Evolutionary conservation across 30 jellyfish, hydroid and myxozoan genomes (phyloP).

Genomic region (Aurelia aurita): DNA sequence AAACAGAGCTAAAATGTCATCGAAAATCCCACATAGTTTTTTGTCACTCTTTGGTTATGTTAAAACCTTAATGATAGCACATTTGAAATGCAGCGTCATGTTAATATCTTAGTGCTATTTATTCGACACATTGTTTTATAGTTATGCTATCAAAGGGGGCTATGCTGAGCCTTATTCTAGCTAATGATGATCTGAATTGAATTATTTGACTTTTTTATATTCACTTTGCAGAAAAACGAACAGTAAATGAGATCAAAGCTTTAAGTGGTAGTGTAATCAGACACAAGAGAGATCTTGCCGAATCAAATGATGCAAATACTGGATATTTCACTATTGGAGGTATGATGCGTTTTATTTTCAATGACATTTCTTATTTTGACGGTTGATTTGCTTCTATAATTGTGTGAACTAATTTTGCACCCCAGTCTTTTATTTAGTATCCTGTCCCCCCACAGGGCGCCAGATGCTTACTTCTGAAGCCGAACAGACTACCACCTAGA

Average conservation of each 20-base stretch:
- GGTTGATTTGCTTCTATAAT: neutral
- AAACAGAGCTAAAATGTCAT: too few species aligned
- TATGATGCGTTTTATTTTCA: neutral
- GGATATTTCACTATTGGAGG: constrained; percentile 62
- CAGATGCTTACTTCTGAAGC: neutral
- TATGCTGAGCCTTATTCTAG: neutral
- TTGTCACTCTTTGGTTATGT: too few species aligned
- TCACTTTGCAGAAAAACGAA: constrained; percentile 36
- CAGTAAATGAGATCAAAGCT: constrained; percentile 61
- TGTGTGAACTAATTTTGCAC: too few species aligned
- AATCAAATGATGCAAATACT: neutral
- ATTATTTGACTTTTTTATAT: neutral
- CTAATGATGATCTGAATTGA: neutral
- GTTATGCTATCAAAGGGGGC: too few species aligned
- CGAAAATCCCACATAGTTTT: too few species aligned
- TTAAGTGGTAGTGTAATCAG: constrained; percentile 64
- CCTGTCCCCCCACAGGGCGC: too few species aligned
- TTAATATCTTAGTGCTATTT: too few species aligned
- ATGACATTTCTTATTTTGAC: too few species aligned
- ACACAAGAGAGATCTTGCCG: constrained; percentile 21
- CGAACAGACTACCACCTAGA: neutral
- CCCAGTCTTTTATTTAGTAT: too few species aligned
- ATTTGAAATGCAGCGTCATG: too few species aligned
- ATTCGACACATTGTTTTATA: too few species aligned
- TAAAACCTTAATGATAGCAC: too few species aligned